Conservation (phyloP, 2,888 invertebrate species). For the Anagyrus pseudococci region DNA sequence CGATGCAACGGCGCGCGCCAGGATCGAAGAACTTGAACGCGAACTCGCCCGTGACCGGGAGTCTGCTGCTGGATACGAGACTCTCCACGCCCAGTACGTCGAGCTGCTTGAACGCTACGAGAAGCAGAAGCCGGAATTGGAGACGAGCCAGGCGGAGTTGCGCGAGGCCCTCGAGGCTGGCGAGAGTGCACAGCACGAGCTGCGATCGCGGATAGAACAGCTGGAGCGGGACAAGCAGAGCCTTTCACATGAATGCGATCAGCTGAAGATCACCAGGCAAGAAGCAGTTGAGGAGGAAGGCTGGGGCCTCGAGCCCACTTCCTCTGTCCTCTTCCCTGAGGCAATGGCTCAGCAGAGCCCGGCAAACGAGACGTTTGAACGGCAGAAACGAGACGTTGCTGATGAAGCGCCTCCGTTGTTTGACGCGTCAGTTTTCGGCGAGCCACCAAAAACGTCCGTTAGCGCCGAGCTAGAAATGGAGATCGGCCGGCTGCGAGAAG, state of each 20-base stretch:
- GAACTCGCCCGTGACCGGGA: slow-evolving; percentile 44
- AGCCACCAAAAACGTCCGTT: background rate
- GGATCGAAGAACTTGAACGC: slow-evolving; percentile 50
- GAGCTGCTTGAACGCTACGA: slow-evolving; percentile 39
- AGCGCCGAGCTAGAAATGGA: slow-evolving; percentile 18
- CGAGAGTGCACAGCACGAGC: slow-evolving; percentile 64
- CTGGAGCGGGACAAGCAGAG: slow-evolving; percentile 54
- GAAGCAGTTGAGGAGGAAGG: background rate
- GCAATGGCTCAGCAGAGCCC: slow-evolving; percentile 1
- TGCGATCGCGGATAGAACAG: slow-evolving; percentile 60
- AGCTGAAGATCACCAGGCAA: slow-evolving; percentile 40
- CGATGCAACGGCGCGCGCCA: slow-evolving; percentile 62
- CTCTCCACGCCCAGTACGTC: slow-evolving; percentile 35
- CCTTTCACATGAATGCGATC: slow-evolving; percentile 51
- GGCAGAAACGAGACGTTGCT: slow-evolving; percentile 15
- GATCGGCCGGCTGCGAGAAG: slow-evolving; percentile 30
- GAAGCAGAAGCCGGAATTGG: slow-evolving; percentile 62
- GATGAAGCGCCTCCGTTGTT: slow-evolving; percentile 45
- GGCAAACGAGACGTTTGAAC: slow-evolving; percentile 3
- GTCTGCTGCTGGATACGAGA: slow-evolving; percentile 42
- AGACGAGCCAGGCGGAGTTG: slow-evolving; percentile 59
- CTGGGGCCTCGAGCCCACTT: slow-evolving; percentile 4
- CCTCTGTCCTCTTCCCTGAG: background rate
- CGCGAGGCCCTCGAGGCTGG: slow-evolving; percentile 62
- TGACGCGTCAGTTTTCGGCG: slow-evolving; percentile 52